These are phyloP conservation scores for Eudemis profundana DNA, from an alignment of 2,888 invertebrate species.

Conservation along the genomic window DNA sequence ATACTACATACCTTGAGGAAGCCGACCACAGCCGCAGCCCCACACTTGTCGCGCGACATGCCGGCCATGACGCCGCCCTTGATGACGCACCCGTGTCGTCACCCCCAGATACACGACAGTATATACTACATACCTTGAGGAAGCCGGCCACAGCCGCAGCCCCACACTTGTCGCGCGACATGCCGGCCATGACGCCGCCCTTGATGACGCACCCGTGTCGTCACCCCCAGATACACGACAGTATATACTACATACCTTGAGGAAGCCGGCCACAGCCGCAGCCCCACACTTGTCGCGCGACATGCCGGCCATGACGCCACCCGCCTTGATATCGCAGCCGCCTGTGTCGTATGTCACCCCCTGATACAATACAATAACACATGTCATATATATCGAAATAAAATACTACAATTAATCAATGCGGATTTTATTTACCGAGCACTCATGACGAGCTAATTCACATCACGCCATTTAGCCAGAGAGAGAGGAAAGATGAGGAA, in stretches of 20 bases:
- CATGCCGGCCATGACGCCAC: conserved; percentile 94
- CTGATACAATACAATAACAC: conserved; percentile 48
- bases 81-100: no score
- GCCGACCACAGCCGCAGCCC: no score
- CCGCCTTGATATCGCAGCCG: conserved; percentile 93
- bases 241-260: conserved; percentile 87
- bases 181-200: conserved; percentile 93
- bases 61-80: no score
- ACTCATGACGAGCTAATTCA: no score
- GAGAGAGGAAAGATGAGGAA: no score
- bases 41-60: no score
- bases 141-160: conserved; percentile 97
- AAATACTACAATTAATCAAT: no score
- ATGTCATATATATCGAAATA: no score
- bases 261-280: conserved; percentile 96
- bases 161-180: conserved; percentile 98
- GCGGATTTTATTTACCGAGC: no score
- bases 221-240: conserved; percentile 87
- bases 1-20: no score
- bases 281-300: conserved; percentile 98
- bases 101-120: no score
- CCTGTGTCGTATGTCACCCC: conserved; percentile 96
- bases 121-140: conserved; percentile 87
- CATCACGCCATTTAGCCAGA: no score
- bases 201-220: conserved; percentile 94